These are phyloP conservation scores for Lysiphlebus fabarum DNA, from an alignment of 1,140 invertebrate genomes.

Conservation along the genomic window DNA sequence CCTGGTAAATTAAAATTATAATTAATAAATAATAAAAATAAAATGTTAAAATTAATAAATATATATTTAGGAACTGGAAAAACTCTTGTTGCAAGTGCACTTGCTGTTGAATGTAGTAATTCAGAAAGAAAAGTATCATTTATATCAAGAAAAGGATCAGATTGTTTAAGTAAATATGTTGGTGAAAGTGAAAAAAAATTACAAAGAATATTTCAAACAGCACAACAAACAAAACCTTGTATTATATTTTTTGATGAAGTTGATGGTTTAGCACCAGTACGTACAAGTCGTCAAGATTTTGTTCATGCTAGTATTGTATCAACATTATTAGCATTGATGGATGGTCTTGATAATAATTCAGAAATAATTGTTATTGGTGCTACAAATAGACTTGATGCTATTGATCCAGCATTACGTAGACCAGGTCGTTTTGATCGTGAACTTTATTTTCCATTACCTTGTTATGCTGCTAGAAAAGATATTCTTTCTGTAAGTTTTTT, in stretches of 20 bases:
- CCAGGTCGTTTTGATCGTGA: constrained; percentile 67
- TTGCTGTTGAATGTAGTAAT: constrained; percentile 55
- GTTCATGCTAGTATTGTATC: constrained; percentile 60
- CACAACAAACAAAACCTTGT: constrained; percentile 66
- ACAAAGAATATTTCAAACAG: constrained; percentile 55
- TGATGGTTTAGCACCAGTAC: constrained; percentile 66
- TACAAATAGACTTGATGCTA: constrained; percentile 69
- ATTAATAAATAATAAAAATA: too few relatives aligned
- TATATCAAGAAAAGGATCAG: constrained; percentile 57
- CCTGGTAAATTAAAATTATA: constrained; percentile 60
- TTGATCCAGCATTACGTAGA: constrained; percentile 70
- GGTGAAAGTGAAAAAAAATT: constrained; percentile 59
- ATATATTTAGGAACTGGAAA: constrained; percentile 56
- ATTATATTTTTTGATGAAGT: constrained; percentile 79
- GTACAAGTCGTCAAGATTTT: constrained; percentile 65
- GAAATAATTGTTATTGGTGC: constrained; percentile 73
- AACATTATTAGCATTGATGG: constrained; percentile 72
- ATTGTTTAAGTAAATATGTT: constrained; percentile 58
- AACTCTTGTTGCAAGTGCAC: constrained; percentile 56
- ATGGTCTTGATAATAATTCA: constrained; percentile 63
- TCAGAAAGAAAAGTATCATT: constrained; percentile 56
- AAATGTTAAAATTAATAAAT: too few relatives aligned
- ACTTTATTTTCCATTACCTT: constrained; percentile 52
- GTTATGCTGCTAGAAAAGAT: constrained; percentile 47
- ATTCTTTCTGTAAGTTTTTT: constrained; percentile 61